Evolutionary conservation across 2,888 invertebrate species (phyloP).

Genomic region (Cyaniris semiargus): DNA sequence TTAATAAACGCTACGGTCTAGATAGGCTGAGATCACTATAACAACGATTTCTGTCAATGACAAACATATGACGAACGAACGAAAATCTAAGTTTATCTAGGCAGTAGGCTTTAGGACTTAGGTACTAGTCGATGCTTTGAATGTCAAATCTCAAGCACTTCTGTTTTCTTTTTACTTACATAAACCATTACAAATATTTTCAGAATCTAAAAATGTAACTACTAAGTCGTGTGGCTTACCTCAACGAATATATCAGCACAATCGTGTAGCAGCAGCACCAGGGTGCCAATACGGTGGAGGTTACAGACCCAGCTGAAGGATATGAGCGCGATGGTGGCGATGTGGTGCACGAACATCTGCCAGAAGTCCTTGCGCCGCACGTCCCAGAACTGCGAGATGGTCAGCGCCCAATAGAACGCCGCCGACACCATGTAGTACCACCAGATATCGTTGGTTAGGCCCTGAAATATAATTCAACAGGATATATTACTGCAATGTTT

Average conservation of each 20-base stretch:
- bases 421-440: slow-evolving; percentile 98
- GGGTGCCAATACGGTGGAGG: slow-evolving; percentile 93
- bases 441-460: slow-evolving; percentile 90
- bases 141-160: too few species aligned
- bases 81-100: too few species aligned
- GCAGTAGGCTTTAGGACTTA: too few species aligned
- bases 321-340: slow-evolving; percentile 94
- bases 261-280: slow-evolving; percentile 93
- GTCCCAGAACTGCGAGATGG: slow-evolving; percentile 96
- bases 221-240: slow-evolving; percentile 60
- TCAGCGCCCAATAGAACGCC: slow-evolving; percentile 97
- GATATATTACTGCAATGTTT: too few species aligned
- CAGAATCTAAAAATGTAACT: too few species aligned
- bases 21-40: too few species aligned
- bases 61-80: too few species aligned
- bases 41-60: too few species aligned
- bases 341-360: slow-evolving; percentile 96
- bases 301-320: slow-evolving; percentile 97
- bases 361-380: slow-evolving; percentile 96
- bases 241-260: slow-evolving; percentile 94
- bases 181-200: too few species aligned
- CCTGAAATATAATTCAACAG: slow-evolving; percentile 69
- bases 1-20: too few species aligned
- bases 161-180: too few species aligned
- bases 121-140: too few species aligned